A percentile compares a stretch with the other conserved stretches of the same genome.
These are phyloP conservation scores for Philopotamus ludificatus DNA, from an alignment of 1,140 invertebrate species.

Conservation along the genomic window DNA sequence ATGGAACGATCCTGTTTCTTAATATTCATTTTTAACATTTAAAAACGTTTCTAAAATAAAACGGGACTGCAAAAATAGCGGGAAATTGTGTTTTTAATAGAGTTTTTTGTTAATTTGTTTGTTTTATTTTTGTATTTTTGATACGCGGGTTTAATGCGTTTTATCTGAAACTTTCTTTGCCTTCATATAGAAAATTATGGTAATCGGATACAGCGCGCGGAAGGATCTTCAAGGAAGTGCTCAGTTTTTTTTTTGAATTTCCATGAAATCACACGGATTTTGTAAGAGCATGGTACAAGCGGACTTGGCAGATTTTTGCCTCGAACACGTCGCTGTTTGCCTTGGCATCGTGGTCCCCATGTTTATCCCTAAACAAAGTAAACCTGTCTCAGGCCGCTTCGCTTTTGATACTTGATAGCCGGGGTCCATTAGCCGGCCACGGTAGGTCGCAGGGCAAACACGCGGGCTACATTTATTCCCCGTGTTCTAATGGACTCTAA, in stretches of 20 bases:
- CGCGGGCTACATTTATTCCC: constrained; percentile 8
- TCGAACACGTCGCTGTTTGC: neutral
- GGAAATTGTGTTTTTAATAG: too few relatives aligned
- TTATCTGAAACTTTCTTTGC: too few relatives aligned
- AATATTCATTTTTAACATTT: too few relatives aligned
- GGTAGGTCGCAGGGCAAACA: constrained; percentile 24
- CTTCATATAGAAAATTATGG: too few relatives aligned
- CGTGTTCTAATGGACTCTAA: constrained; percentile 40
- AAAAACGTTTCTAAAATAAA: too few relatives aligned
- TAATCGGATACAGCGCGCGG: too few relatives aligned
- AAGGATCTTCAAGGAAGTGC: neutral
- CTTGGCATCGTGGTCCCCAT: constrained; percentile 21
- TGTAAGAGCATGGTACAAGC: neutral
- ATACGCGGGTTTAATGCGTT: too few relatives aligned
- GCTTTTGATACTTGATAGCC: constrained; percentile 34
- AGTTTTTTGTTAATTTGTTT: too few relatives aligned
- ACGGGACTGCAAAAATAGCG: too few relatives aligned
- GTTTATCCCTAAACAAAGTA: constrained; percentile 27
- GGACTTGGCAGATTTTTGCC: neutral
- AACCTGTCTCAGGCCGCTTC: constrained; percentile 12
- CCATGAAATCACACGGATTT: neutral
- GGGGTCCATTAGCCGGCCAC: constrained; percentile 28
- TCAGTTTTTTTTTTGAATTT: neutral
- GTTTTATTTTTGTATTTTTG: too few relatives aligned
- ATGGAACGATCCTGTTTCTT: too few relatives aligned